These are phyloP conservation scores for Auanema freiburgensis DNA, from an alignment of 2,888 invertebrate species.

Conservation along the genomic window DNA sequence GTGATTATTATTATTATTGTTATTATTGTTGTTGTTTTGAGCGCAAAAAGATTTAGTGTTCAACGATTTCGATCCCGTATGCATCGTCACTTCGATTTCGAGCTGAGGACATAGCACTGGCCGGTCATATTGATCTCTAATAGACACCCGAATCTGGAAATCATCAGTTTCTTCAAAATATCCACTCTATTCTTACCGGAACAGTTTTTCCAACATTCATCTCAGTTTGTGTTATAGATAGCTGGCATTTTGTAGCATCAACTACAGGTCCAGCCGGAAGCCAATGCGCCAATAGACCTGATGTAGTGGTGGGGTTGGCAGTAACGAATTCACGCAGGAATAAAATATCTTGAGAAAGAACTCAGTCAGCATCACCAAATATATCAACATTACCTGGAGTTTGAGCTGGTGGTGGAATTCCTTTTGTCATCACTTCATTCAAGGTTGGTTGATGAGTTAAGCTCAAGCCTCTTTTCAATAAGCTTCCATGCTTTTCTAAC, in stretches of 20 bases:
- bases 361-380: background rate
- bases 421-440: conserved; percentile 74
- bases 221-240: conserved; percentile 67
- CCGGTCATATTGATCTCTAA: conserved; percentile 33
- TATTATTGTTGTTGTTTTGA: background rate
- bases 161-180: background rate
- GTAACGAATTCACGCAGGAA: conserved; percentile 73
- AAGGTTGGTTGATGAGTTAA: conserved; percentile 83
- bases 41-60: background rate
- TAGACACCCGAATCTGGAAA: conserved; percentile 16
- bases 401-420: conserved; percentile 39
- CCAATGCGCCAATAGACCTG: conserved; percentile 91
- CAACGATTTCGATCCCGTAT: conserved; percentile 8
- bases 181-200: conserved; percentile 14
- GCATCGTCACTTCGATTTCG: conserved; percentile 28
- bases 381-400: conserved; percentile 29
- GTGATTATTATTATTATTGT: background rate
- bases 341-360: conserved; percentile 66
- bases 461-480: conserved; percentile 84
- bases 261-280: conserved; percentile 66
- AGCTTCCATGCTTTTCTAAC: conserved; percentile 65
- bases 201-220: conserved; percentile 48
- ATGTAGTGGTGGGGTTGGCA: conserved; percentile 82
- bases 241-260: conserved; percentile 69
- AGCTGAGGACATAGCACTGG: conserved; percentile 37